phyloP scores from a whole-genome alignment of 2,113 vertebrate species.

The Paradoxurus hermaphroditus region DNA sequence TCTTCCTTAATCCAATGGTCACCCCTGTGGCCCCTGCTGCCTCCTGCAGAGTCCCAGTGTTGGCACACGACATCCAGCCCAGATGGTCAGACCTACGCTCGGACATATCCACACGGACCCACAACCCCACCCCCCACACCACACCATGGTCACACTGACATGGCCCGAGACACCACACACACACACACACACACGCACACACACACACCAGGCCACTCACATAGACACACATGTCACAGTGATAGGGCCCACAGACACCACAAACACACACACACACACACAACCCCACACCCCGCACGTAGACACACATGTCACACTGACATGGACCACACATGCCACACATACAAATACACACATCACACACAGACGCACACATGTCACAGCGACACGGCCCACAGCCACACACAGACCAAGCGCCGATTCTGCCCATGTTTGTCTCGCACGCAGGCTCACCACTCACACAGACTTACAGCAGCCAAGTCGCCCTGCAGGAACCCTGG shows the following conservation, averaged over 20 bases:
- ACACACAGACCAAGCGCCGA: neutral
- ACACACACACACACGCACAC: neutral
- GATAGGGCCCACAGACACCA: neutral
- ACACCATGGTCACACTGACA: neutral
- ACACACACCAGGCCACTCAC: neutral
- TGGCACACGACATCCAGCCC: rapidly evolving
- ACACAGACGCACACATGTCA: neutral
- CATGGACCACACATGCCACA: no score
- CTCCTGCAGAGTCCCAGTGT: rapidly evolving
- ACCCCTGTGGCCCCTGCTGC: neutral
- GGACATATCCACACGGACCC: neutral
- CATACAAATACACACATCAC: neutral
- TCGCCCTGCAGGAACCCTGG: neutral
- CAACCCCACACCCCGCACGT: neutral
- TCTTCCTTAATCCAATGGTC: neutral
- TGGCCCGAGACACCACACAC: neutral
- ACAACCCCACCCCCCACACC: neutral
- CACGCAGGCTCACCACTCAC: rapidly evolving
- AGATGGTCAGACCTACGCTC: neutral
- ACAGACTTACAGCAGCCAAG: neutral
- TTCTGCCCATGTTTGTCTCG: rapidly evolving
- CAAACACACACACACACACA: neutral
- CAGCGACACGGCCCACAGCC: neutral
- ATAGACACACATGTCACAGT: neutral
- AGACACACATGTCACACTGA: rapidly evolving